Evolutionary conservation across 1,140 invertebrate genomes (phyloP).

Genomic region (Drosophila aff.): DNA sequence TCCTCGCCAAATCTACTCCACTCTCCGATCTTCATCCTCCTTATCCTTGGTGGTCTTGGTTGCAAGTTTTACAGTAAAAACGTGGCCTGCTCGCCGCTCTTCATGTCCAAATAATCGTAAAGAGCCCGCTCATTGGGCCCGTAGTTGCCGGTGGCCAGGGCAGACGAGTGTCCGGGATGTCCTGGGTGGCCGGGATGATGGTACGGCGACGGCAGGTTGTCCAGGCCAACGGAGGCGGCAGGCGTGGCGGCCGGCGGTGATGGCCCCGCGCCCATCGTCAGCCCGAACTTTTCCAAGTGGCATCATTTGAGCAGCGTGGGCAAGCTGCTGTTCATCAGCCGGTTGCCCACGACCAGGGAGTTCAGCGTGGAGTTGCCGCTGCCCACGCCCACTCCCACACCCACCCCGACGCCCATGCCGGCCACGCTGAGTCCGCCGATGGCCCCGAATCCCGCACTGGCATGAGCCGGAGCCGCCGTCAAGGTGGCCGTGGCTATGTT

Average conservation of each 20-base stretch:
- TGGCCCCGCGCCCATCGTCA: constrained; percentile 71
- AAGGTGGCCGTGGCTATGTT: constrained; percentile 67
- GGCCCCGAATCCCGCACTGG: constrained; percentile 56
- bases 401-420: constrained; percentile 69
- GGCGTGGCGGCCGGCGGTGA: constrained; percentile 68
- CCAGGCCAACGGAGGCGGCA: constrained; percentile 52
- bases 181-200: constrained; percentile 37
- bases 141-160: constrained; percentile 42
- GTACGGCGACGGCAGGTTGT: constrained; percentile 51
- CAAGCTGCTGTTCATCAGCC: constrained; percentile 78
- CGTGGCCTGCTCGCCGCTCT: constrained; percentile 70
- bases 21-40: neutral
- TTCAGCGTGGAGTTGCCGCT: constrained; percentile 74
- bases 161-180: constrained; percentile 28
- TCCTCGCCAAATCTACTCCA: constrained; percentile 35
- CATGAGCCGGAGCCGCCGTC: constrained; percentile 62
- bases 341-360: constrained; percentile 79
- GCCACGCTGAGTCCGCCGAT: constrained; percentile 67
- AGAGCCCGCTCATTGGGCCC: constrained; percentile 58
- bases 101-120: constrained; percentile 76
- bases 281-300: constrained; percentile 81
- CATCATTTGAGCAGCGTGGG: constrained; percentile 84
- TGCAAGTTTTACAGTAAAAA: constrained; percentile 76
- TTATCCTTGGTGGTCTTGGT: constrained; percentile 75
- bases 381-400: constrained; percentile 68